Evolutionary conservation across 2,888 invertebrate genomes (phyloP).

Genomic region (Thymelicus lineola): DNA sequence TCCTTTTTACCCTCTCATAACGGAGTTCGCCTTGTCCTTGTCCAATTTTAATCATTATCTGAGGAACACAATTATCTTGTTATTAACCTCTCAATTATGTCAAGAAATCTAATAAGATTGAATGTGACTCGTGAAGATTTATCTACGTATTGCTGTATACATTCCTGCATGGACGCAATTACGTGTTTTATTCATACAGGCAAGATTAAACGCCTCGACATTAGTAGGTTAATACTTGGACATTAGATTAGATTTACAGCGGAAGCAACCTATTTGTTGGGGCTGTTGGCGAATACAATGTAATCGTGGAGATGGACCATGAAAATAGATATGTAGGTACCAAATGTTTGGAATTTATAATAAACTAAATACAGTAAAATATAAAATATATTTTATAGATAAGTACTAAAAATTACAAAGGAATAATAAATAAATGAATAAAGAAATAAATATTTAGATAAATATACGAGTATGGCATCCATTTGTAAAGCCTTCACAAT

Average conservation of each 20-base stretch:
- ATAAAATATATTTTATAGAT: no score
- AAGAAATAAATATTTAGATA: no score
- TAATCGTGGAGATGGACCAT: not conserved
- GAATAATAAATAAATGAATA: not conserved
- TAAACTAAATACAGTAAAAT: no score
- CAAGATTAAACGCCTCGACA: constrained; percentile 21
- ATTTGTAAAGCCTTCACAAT: no score
- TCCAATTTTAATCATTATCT: no score
- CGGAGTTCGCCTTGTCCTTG: no score
- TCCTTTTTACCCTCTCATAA: no score
- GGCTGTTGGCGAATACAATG: constrained; percentile 3
- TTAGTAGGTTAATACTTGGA: constrained; percentile 16
- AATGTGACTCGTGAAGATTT: constrained; percentile 12
- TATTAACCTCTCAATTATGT: constrained; percentile 6
- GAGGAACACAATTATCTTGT: not conserved
- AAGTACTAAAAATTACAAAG: no score
- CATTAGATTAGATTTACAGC: constrained; percentile 16
- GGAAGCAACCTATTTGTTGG: constrained; percentile 4
- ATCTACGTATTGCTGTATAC: constrained; percentile 5
- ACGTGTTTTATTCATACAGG: constrained; percentile 32
- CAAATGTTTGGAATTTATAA: not conserved
- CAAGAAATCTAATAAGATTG: constrained; percentile 9
- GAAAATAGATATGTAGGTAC: not conserved
- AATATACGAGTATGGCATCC: no score
- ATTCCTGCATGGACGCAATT: constrained; percentile 34